phyloP scores from a whole-genome alignment of 2,113 vertebrate species.

The Mustela nigripes region DNA sequence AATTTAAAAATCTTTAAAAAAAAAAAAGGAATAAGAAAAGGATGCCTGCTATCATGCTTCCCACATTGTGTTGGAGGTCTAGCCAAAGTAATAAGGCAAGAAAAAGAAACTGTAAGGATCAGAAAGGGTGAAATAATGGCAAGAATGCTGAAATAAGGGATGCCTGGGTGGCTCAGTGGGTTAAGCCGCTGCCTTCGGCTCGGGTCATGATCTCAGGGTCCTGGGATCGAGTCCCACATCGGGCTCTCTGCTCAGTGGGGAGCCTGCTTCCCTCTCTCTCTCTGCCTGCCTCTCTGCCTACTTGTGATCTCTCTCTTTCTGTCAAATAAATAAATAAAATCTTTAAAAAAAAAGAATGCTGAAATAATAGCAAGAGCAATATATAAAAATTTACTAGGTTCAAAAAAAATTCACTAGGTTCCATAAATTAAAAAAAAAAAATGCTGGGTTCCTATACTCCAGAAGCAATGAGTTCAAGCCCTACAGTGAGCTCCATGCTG shows the following conservation, averaged over 20 bases:
- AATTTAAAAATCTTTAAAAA: no score
- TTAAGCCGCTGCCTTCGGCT: no score
- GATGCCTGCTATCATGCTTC: background rate
- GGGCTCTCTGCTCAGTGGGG: no score
- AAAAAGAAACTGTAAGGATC: background rate
- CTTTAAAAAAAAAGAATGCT: background rate
- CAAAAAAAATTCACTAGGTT: background rate
- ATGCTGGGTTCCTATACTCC: background rate
- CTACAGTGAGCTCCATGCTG: background rate
- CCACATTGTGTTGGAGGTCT: background rate
- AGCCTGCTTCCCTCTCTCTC: no score
- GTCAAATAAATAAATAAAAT: no score
- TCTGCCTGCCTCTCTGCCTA: no score
- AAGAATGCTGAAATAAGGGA: background rate
- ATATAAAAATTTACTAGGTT: background rate
- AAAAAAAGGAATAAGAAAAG: background rate
- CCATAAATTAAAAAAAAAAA: background rate
- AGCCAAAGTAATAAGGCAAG: background rate
- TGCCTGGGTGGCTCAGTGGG: no score
- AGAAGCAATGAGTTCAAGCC: background rate
- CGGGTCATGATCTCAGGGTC: no score
- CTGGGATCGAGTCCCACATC: no score
- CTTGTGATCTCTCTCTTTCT: no score
- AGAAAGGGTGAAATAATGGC: slow-evolving; percentile 2
- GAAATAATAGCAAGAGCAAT: slow-evolving; percentile 2